Conservation (phyloP, 2,113 vertebrate species). For the Nothocercus julius region DNA sequence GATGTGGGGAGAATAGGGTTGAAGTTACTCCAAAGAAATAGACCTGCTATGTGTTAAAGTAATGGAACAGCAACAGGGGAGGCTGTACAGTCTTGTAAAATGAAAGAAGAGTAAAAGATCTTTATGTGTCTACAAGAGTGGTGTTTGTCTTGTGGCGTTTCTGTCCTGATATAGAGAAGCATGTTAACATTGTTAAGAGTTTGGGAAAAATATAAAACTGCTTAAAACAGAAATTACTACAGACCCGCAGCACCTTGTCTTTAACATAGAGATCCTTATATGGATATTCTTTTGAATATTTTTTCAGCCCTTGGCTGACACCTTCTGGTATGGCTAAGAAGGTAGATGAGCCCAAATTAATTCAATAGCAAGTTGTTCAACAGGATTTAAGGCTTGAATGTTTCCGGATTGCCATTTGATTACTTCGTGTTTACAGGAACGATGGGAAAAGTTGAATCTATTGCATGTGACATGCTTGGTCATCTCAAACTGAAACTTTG, state of each 20-base stretch:
- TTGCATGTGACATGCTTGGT: not conserved
- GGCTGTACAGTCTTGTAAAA: not conserved
- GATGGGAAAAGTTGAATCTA: not conserved
- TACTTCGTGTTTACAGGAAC: not conserved
- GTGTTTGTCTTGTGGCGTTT: not conserved
- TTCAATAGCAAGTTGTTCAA: not conserved
- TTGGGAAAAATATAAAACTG: not conserved
- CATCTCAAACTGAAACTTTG: not conserved
- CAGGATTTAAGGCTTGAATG: not conserved
- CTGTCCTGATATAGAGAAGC: not conserved
- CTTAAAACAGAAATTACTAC: not conserved
- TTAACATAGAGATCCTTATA: rapidly evolving
- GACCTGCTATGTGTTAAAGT: not conserved
- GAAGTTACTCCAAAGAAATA: not conserved
- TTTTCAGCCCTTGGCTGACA: conserved; percentile 3
- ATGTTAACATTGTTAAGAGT: not conserved
- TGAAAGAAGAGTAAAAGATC: not conserved
- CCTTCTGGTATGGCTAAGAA: not conserved
- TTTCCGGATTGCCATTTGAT: not conserved
- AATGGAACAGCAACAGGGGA: not conserved
- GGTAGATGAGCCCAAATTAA: not conserved
- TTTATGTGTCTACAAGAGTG: not conserved
- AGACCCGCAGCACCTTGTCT: not conserved
- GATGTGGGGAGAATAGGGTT: not conserved
- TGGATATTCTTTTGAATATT: too few relatives aligned